Evolutionary conservation across 2,888 invertebrate species (phyloP), one percentile per base, ranked within the genome.

Genomic region (Neria commutata): DNA sequence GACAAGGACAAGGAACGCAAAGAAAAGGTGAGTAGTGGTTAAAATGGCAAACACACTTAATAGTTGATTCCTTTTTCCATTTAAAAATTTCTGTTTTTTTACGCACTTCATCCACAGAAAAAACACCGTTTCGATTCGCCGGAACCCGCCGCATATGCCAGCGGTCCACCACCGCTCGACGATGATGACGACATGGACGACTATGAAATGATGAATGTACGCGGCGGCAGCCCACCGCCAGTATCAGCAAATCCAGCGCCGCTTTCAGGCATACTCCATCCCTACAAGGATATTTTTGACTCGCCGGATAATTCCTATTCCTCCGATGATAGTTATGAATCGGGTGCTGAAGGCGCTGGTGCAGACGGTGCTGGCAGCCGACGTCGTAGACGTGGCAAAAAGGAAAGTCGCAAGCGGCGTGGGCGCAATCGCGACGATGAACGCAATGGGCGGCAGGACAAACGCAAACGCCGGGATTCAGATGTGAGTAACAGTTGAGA

Each of bases 151-250:
- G 58, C 42, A 2, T n/a, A n/a, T n/a, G 11, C 40, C 23, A 24
- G 26, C 14, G 29, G 60, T 17, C 58, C 61, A 47, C 64, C 68
- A 63, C 80, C 83, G 2, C 75, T 77, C 14, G 76, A 77, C 2
- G 87, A 86, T 63, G 83, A 87, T 62, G 81, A 76, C 54, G 78
- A 77, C 10, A 70, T 87, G 75, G 89, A 92, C 76, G 91, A 92
- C 71, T 89, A 87, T 73, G 92, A 92, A 79, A 89, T 92, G 89
- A 83, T 92, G 75, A 91, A 90, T 78, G 85, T 92, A 10, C 85
- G 92, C 52, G 91, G 92, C 34, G 91, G 90, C 17, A 91, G 91
- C 54, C 90, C 92, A 8, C 78, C 80, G 37, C 73, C 73, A 1
- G 37, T 62, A 25, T 50, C 58, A 10, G 54, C 60, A 25, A 6